Percentiles rank a stretch among this genome's conserved stretches.
These are phyloP conservation scores for Siniperca scherzeri DNA, from an alignment of 2,797 vertebrate genomes.

Conservation along the genomic window DNA sequence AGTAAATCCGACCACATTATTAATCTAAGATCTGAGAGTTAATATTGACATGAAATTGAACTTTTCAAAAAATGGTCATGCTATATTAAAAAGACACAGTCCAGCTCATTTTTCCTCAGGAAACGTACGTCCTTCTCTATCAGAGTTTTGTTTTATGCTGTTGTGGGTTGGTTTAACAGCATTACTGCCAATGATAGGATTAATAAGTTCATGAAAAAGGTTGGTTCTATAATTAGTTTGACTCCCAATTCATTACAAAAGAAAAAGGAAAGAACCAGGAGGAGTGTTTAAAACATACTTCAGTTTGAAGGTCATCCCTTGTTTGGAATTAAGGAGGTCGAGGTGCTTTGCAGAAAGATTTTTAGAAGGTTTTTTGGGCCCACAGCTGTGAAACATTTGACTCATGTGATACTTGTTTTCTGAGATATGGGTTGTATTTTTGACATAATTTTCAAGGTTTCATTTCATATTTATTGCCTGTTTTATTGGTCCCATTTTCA, in stretches of 20 bases:
- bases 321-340: background rate
- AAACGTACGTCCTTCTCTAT: background rate
- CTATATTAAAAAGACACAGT: background rate
- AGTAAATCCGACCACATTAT: background rate
- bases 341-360: no score
- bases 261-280: background rate
- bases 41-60: background rate
- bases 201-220: background rate
- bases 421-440: background rate
- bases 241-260: no score
- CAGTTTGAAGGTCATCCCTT: background rate
- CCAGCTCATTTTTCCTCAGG: background rate
- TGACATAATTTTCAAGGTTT: background rate
- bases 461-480: background rate
- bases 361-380: background rate
- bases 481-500: background rate
- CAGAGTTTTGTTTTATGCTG: background rate
- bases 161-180: background rate
- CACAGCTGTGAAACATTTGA: background rate
- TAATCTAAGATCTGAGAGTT: background rate
- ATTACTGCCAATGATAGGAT: background rate
- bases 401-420: background rate
- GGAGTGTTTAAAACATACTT: background rate
- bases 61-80: background rate
- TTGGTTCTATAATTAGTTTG: background rate